Percentiles rank a stretch among this genome's conserved stretches.
These are phyloP conservation scores for Tethea ocularis DNA, from an alignment of 2,888 invertebrate genomes.

Conservation along the genomic window DNA sequence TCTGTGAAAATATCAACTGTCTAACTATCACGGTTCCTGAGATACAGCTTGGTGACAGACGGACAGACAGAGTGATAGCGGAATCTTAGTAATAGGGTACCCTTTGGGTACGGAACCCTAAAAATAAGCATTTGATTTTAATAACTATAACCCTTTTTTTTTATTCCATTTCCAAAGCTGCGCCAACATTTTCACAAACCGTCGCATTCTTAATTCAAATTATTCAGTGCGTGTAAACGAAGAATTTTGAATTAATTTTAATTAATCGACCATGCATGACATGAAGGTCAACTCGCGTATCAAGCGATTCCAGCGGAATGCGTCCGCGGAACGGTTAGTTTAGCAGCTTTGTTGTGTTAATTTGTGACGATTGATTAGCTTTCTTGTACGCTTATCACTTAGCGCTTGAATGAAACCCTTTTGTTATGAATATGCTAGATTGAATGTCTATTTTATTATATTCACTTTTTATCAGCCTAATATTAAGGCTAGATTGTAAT, in stretches of 20 bases:
- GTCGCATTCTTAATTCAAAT: not conserved
- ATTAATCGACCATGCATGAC: not conserved
- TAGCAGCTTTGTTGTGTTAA: not conserved
- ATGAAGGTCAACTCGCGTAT: not conserved
- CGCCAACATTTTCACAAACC: not conserved
- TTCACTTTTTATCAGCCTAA: no score
- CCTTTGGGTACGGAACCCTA: no score
- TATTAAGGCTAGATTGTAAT: no score
- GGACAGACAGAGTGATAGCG: no score
- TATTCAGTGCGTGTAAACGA: not conserved
- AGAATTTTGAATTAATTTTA: not conserved
- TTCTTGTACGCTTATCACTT: not conserved
- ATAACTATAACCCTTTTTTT: no score
- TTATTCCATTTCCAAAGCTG: not conserved
- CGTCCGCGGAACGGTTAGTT: not conserved
- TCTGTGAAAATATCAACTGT: no score
- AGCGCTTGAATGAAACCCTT: not conserved
- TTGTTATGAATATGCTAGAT: no score
- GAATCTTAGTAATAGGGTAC: no score
- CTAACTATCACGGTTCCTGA: no score
- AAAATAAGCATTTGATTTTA: no score
- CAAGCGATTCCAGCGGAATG: not conserved
- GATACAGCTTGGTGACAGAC: no score
- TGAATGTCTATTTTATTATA: no score
- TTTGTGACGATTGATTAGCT: slow-evolving; percentile 1